A percentile compares a stretch with the other conserved stretches of the same genome.
Evolutionary conservation across 2,888 invertebrate species (phyloP).

Genomic region (Pseudanteris insignis): DNA sequence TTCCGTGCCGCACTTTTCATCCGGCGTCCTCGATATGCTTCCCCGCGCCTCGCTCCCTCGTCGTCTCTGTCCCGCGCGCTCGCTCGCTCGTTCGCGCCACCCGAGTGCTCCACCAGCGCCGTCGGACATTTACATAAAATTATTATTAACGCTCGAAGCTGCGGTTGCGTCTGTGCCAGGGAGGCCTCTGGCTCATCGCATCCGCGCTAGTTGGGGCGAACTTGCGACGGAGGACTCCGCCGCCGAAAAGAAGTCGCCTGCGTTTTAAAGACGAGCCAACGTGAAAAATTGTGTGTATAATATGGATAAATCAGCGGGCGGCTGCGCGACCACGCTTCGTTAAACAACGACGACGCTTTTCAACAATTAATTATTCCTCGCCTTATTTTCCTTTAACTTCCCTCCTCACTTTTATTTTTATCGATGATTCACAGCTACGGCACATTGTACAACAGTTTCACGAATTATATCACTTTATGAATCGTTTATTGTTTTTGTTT

Average conservation of each 20-base stretch:
- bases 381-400: too few relatives aligned
- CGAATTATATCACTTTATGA: too few relatives aligned
- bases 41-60: conserved; percentile 9
- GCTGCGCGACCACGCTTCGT: too few relatives aligned
- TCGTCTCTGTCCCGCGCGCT: conserved; percentile 11
- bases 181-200: conserved; percentile 32
- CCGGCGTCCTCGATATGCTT: conserved; percentile 39
- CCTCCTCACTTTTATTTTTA: too few relatives aligned
- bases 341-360: too few relatives aligned
- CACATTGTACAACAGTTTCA: too few relatives aligned
- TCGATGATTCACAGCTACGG: too few relatives aligned
- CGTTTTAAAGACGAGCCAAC: conserved; percentile 32
- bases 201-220: conserved; percentile 33
- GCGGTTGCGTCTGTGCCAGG: conserved; percentile 51
- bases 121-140: conserved; percentile 60
- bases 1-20: conserved; percentile 39
- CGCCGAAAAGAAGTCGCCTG: conserved; percentile 32
- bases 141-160: conserved; percentile 55
- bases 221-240: conserved; percentile 21
- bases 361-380: too few relatives aligned
- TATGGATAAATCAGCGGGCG: conserved; percentile 15
- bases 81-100: neutral
- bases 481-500: too few relatives aligned
- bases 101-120: conserved; percentile 25
- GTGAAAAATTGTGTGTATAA: conserved; percentile 35